phyloP scores from a whole-genome alignment of 2,888 invertebrate genomes.

The Aspidiotus destructor region DNA sequence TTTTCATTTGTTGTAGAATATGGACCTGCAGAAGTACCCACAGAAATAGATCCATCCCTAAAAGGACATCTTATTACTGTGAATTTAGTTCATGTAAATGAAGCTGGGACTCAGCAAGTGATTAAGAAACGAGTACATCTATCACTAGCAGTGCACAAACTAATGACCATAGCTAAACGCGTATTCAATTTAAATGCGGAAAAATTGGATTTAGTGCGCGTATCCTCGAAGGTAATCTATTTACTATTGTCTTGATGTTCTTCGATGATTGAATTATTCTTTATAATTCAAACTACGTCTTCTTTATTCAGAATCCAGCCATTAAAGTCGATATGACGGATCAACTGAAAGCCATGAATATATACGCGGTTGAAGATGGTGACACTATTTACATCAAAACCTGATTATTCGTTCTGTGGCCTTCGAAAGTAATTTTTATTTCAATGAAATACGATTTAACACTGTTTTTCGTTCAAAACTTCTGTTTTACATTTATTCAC shows the following conservation, averaged over 20 bases:
- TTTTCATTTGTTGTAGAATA: constrained; percentile 17
- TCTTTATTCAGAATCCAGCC: constrained; percentile 21
- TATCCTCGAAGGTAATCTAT: constrained; percentile 21
- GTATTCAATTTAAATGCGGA: constrained; percentile 18
- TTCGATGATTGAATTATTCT: neutral
- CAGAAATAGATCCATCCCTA: constrained; percentile 27
- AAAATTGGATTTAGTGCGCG: constrained; percentile 10
- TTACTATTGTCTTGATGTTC: neutral
- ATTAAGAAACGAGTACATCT: constrained; percentile 30
- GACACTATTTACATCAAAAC: constrained; percentile 26
- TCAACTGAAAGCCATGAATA: constrained; percentile 26
- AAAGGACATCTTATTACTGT: constrained; percentile 30
- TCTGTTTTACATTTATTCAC: no score
- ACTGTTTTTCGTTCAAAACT: no score
- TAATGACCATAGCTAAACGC: constrained; percentile 29
- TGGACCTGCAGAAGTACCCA: constrained; percentile 28
- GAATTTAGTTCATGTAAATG: constrained; percentile 13
- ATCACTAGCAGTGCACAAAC: constrained; percentile 26
- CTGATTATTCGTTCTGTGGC: neutral
- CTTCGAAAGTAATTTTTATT: neutral
- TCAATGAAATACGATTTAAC: no score
- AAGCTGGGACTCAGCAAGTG: constrained; percentile 20
- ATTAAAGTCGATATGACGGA: constrained; percentile 30
- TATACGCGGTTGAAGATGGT: constrained; percentile 29
- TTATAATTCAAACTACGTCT: neutral